A percentile compares a stretch with the other conserved stretches of the same genome.
phyloP scores from a whole-genome alignment of 2,888 invertebrate species.

The Eilema depressum region DNA sequence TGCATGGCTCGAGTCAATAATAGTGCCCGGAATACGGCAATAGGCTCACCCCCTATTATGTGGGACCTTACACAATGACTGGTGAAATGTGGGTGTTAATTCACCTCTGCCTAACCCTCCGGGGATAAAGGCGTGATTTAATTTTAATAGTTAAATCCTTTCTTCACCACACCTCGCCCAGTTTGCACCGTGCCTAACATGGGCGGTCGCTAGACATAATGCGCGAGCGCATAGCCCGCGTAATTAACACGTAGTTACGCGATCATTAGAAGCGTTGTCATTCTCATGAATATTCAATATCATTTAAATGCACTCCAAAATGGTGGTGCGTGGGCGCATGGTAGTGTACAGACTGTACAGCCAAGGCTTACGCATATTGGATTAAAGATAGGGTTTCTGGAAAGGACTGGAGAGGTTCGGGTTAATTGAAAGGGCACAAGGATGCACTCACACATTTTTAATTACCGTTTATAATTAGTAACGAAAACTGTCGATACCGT shows the following conservation, averaged over 20 bases:
- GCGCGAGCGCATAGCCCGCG: conserved; percentile 25
- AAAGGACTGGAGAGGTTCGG: neutral
- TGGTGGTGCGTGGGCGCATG: conserved; percentile 30
- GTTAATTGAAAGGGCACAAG: neutral
- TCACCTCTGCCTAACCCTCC: no score
- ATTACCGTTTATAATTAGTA: no score
- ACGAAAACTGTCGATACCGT: no score
- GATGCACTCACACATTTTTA: no score
- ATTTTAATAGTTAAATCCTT: no score
- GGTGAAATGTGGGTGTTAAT: no score
- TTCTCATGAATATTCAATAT: conserved; percentile 54
- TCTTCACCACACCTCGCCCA: no score
- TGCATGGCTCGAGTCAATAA: no score
- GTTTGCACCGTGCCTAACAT: conserved; percentile 16
- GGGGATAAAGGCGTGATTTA: no score
- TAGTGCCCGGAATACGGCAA: no score
- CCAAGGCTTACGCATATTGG: conserved; percentile 1
- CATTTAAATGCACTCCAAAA: conserved; percentile 52
- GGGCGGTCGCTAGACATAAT: conserved; percentile 19
- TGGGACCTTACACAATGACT: no score
- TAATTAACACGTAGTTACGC: conserved; percentile 56
- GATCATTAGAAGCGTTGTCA: conserved; percentile 52
- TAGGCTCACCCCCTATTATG: no score
- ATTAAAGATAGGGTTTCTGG: neutral
- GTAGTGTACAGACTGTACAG: neutral